Evolutionary conservation across 2,888 invertebrate species (phyloP).

Genomic region (Sthenelais limicola): DNA sequence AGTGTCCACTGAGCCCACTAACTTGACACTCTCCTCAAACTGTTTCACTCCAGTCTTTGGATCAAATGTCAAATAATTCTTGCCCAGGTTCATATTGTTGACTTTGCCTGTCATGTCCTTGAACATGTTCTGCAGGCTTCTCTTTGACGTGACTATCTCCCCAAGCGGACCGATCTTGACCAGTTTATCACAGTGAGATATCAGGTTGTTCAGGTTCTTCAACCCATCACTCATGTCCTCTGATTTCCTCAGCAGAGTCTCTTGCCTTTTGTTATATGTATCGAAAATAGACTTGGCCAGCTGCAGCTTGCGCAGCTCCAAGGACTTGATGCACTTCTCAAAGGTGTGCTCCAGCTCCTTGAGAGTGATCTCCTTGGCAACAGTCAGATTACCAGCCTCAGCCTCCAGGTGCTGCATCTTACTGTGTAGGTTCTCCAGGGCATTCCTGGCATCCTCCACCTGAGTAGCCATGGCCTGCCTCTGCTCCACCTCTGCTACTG

Average conservation of each 20-base stretch:
- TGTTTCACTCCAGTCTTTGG: conserved; percentile 34
- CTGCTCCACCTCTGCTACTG: conserved; percentile 46
- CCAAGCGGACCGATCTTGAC: conserved; percentile 39
- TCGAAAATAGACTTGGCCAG: conserved; percentile 43
- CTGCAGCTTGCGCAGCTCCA: conserved; percentile 43
- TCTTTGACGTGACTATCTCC: conserved; percentile 41
- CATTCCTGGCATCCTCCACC: conserved; percentile 35
- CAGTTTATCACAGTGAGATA: conserved; percentile 37
- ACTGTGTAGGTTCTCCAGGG: conserved; percentile 24
- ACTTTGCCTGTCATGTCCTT: conserved; percentile 8
- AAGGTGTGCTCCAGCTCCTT: conserved; percentile 46
- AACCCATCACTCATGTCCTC: conserved; percentile 21
- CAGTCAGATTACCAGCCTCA: conserved; percentile 41
- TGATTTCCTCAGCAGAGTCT: conserved; percentile 22
- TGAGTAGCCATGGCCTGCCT: conserved; percentile 39
- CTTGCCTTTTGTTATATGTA: conserved; percentile 38
- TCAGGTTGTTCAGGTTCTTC: conserved; percentile 23
- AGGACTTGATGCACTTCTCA: conserved; percentile 39
- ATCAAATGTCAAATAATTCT: conserved; percentile 48
- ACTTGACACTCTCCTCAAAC: conserved; percentile 36
- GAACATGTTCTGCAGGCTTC: conserved; percentile 20
- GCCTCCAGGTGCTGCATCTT: conserved; percentile 41
- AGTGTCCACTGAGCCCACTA: conserved; percentile 38
- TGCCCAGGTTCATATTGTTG: conserved; percentile 42
- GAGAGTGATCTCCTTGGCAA: conserved; percentile 38